Conservation (phyloP, 2,888 invertebrate genomes). For the Helobdella robusta region DNA sequence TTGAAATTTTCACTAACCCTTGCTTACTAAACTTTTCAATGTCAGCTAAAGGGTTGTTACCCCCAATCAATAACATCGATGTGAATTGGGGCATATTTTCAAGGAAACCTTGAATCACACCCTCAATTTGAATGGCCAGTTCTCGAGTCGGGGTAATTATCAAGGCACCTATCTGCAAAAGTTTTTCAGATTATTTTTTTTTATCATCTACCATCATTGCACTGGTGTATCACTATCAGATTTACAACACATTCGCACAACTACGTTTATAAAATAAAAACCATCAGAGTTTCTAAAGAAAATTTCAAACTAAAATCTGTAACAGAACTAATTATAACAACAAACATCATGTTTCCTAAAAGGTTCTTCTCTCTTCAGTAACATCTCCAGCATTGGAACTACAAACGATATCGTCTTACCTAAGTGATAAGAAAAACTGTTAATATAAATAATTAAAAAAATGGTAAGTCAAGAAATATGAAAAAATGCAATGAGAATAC, state of each 20-base stretch:
- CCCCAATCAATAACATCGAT: slow-evolving; percentile 60
- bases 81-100: slow-evolving; percentile 42
- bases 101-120: slow-evolving; percentile 47
- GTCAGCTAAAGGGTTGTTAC: slow-evolving; percentile 69
- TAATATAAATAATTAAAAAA: too few species aligned
- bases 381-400: slow-evolving; percentile 77
- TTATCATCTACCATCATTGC: too few species aligned
- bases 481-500: too few species aligned
- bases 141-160: slow-evolving; percentile 92
- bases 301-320: neutral
- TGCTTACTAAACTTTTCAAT: slow-evolving; percentile 45
- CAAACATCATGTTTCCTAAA: slow-evolving; percentile 45
- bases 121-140: slow-evolving; percentile 76
- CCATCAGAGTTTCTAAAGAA: too few species aligned
- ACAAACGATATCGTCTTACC: slow-evolving; percentile 94
- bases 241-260: too few species aligned
- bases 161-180: slow-evolving; percentile 64
- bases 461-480: too few species aligned
- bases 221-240: too few species aligned
- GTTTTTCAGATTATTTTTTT: too few species aligned
- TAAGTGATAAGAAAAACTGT: too few species aligned
- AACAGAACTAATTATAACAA: neutral
- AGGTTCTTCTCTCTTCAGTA: slow-evolving; percentile 49
- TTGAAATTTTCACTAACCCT: slow-evolving; percentile 19
- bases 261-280: too few species aligned